phyloP scores from a whole-genome alignment of 1,140 invertebrate species.

The Drusus annulatus region DNA sequence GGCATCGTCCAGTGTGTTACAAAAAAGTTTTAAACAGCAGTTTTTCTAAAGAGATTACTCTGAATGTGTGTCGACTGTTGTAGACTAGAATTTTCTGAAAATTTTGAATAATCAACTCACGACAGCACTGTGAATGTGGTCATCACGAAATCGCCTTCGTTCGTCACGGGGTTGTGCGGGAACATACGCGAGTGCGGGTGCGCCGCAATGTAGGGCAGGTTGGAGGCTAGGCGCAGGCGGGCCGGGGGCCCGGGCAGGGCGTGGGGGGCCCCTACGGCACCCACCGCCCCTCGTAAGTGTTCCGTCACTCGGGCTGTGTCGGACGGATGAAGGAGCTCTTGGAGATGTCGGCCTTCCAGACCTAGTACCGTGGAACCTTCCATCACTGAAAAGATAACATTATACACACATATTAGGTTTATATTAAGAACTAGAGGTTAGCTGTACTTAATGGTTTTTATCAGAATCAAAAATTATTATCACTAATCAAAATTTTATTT shows the following conservation, averaged over 20 bases:
- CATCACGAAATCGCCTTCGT: slow-evolving; percentile 90
- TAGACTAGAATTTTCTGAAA: too few relatives aligned
- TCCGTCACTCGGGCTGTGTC: slow-evolving; percentile 81
- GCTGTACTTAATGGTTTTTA: too few relatives aligned
- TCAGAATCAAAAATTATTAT: too few relatives aligned
- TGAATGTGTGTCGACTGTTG: too few relatives aligned
- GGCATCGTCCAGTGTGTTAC: too few relatives aligned
- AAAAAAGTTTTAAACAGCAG: too few relatives aligned
- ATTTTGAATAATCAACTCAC: slow-evolving; percentile 43
- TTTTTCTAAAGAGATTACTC: too few relatives aligned
- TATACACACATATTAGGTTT: slow-evolving; percentile 2
- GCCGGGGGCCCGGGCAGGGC: slow-evolving; percentile 83
- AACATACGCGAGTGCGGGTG: slow-evolving; percentile 92
- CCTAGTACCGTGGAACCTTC: slow-evolving; percentile 61
- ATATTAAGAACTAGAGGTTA: not conserved
- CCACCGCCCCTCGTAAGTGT: slow-evolving; percentile 83
- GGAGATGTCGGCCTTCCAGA: slow-evolving; percentile 78
- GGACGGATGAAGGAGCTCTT: slow-evolving; percentile 84
- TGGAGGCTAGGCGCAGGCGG: slow-evolving; percentile 81
- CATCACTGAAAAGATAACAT: slow-evolving; percentile 58
- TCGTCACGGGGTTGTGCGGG: slow-evolving; percentile 75
- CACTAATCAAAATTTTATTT: too few relatives aligned
- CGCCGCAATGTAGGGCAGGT: slow-evolving; percentile 83
- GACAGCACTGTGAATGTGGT: slow-evolving; percentile 88
- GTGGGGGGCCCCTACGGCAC: slow-evolving; percentile 67